Evolutionary conservation across 2,797 vertebrate species (phyloP).

Genomic region (Sphenopsis melanotis): DNA sequence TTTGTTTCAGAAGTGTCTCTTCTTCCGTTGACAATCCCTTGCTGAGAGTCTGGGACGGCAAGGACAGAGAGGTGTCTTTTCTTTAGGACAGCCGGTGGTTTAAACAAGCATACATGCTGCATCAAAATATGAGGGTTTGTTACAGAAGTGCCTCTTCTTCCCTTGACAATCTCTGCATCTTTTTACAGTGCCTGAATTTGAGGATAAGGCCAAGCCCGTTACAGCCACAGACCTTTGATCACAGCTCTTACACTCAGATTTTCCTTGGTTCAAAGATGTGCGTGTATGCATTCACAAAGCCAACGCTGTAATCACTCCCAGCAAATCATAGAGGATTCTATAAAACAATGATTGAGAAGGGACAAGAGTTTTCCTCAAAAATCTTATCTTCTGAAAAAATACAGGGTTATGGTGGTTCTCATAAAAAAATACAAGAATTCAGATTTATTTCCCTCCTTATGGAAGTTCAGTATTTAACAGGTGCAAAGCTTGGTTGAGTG

Average conservation of each 20-base stretch:
- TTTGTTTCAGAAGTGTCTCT: not conserved
- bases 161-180: not conserved
- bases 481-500: not conserved
- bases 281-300: rapidly evolving
- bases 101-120: not conserved
- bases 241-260: not conserved
- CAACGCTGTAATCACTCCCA: not conserved
- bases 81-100: not conserved
- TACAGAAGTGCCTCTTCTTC: not conserved
- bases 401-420: rapidly evolving
- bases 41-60: not conserved
- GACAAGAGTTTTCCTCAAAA: not conserved
- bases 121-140: rapidly evolving
- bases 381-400: not conserved
- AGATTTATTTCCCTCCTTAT: not conserved
- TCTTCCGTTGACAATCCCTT: not conserved
- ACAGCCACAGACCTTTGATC: not conserved
- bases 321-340: not conserved
- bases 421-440: not conserved
- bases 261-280: not conserved
- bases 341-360: not conserved
- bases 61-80: not conserved
- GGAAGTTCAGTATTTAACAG: not conserved
- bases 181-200: not conserved
- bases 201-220: rapidly evolving